phyloP scores from a whole-genome alignment of 2,888 invertebrate genomes.

The Drosophila lutescens region DNA sequence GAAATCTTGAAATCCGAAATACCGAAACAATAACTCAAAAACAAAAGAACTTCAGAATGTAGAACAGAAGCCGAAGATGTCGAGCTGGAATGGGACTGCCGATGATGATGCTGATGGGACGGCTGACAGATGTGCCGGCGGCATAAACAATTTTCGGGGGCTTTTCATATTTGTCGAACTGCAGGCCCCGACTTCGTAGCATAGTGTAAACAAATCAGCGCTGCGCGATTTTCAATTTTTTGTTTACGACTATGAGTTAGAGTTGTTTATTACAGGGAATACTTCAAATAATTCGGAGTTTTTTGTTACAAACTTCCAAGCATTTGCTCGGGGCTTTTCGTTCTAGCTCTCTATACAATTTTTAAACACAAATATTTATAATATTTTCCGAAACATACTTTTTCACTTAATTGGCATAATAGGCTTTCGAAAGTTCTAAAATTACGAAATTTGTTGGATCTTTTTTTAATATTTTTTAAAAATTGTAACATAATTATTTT shows the following conservation, averaged over 20 bases:
- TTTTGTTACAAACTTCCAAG: conserved; percentile 9
- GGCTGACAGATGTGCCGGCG: conserved; percentile 73
- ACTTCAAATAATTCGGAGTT: conserved; percentile 27
- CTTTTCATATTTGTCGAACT: conserved; percentile 48
- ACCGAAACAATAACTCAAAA: conserved; percentile 73
- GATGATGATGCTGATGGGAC: conserved; percentile 58
- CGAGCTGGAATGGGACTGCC: conserved; percentile 4
- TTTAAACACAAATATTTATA: background rate
- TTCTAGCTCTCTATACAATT: background rate
- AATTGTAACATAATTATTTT: too few relatives aligned
- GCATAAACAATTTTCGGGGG: conserved; percentile 49
- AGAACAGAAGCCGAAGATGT: conserved; percentile 35
- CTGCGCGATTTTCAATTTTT: conserved; percentile 25
- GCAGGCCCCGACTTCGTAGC: conserved; percentile 24
- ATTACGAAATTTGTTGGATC: background rate
- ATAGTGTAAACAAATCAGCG: conserved; percentile 42
- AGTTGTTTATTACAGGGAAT: conserved; percentile 29
- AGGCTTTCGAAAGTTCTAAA: background rate
- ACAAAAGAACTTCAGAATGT: conserved; percentile 60
- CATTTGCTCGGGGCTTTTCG: background rate
- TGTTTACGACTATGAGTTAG: conserved; percentile 34
- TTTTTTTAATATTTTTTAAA: too few relatives aligned
- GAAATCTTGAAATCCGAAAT: conserved; percentile 49
- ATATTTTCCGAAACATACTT: conserved; percentile 2
- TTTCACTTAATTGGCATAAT: background rate